phyloP scores from a whole-genome alignment of 2,113 vertebrate species.

The Cryptomyrus ogoouensis region DNA sequence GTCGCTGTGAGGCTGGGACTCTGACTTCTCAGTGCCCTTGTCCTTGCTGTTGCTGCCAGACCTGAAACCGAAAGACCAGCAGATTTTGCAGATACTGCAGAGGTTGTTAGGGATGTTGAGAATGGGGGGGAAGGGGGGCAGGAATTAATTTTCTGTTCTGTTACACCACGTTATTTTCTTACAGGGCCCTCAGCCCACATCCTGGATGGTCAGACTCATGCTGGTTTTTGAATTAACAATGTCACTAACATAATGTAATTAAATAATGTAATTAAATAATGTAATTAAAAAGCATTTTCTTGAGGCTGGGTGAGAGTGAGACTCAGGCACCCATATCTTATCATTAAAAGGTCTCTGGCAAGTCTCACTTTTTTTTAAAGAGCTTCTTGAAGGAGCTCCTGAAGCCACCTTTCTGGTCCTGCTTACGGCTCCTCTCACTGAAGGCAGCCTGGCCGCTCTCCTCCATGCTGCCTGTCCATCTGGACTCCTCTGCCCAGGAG shows the following conservation, averaged over 20 bases:
- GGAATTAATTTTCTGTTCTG: not conserved
- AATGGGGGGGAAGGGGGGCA: not conserved
- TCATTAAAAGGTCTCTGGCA: not conserved
- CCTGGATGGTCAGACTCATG: not conserved
- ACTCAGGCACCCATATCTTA: not conserved
- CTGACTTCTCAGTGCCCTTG: slow-evolving; percentile 66
- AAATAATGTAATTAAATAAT: not conserved
- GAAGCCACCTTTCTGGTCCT: slow-evolving; percentile 89
- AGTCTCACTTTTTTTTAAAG: slow-evolving; percentile 94
- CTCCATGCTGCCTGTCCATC: slow-evolving; percentile 70
- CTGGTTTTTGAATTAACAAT: not conserved
- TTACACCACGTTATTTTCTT: not conserved
- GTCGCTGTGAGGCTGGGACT: slow-evolving; percentile 58
- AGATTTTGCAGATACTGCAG: not conserved
- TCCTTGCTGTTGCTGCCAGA: slow-evolving; percentile 72
- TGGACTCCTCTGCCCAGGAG: slow-evolving; percentile 58
- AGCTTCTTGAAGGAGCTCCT: slow-evolving; percentile 96
- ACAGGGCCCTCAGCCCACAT: not conserved
- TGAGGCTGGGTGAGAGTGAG: not conserved
- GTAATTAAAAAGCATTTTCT: not conserved
- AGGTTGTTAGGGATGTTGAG: not conserved
- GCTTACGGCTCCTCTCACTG: slow-evolving; percentile 83
- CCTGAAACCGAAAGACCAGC: slow-evolving; percentile 51
- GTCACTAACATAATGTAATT: not conserved
- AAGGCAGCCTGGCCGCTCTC: slow-evolving; percentile 78